phyloP scores from a whole-genome alignment of 92 coral and sea anemone genomes.

The Bergia sp. region DNA sequence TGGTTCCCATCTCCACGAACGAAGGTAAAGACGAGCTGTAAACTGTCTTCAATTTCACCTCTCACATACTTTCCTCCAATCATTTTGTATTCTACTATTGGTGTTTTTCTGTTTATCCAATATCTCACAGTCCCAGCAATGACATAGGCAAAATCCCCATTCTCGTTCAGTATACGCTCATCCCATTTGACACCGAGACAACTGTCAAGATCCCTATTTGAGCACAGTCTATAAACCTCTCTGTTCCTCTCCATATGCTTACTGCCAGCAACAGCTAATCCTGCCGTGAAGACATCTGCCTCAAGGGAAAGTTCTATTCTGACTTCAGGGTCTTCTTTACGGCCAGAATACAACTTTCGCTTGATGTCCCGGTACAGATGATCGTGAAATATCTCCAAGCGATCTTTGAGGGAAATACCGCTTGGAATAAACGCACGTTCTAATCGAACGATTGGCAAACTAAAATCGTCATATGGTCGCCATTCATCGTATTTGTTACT shows the following conservation, averaged over 20 bases:
- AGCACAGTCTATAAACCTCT: conserved; percentile 23
- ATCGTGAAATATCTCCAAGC: conserved; percentile 48
- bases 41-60: conserved; percentile 51
- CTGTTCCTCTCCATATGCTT: conserved; percentile 38
- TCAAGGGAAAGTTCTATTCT: conserved; percentile 44
- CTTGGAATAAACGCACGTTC: not conserved
- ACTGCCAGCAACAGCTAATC: conserved; percentile 23
- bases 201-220: conserved; percentile 45
- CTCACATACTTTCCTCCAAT: conserved; percentile 60
- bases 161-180: conserved; percentile 53
- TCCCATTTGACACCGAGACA: conserved; percentile 61
- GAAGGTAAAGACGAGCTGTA: conserved; percentile 47
- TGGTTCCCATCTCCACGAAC: conserved; percentile 59
- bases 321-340: conserved; percentile 59
- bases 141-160: conserved; percentile 61
- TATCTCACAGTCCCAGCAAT: conserved; percentile 44
- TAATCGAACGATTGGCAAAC: conserved; percentile 25
- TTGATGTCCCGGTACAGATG: conserved; percentile 46
- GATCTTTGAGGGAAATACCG: conserved; percentile 34
- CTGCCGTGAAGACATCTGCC: conserved; percentile 49
- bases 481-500: conserved; percentile 53
- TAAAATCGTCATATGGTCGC: conserved; percentile 31
- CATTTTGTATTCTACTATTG: conserved; percentile 54
- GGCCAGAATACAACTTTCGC: conserved; percentile 43
- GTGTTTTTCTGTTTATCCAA: conserved; percentile 47